Evolutionary conservation across 2,113 vertebrate genomes (phyloP).

Genomic region (Cardinalis cardinalis): DNA sequence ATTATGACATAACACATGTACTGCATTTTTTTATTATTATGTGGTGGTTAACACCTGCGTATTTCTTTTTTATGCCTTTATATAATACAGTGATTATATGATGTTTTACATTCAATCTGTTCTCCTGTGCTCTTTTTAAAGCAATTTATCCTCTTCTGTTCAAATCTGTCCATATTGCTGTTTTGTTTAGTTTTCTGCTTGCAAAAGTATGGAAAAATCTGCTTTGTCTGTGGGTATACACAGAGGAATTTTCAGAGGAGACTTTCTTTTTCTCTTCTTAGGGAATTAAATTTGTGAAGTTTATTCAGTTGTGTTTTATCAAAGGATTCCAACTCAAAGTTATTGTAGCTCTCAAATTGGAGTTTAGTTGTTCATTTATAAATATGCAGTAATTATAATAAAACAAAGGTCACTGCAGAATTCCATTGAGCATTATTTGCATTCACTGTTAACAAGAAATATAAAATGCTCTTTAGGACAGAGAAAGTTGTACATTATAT

Average conservation of each 20-base stretch:
- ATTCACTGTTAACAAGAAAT: slow-evolving; percentile 61
- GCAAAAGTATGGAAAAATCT: slow-evolving; percentile 20
- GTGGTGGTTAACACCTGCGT: neutral
- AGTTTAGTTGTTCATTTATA: slow-evolving; percentile 54
- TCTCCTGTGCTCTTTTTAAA: slow-evolving; percentile 3
- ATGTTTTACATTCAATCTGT: neutral
- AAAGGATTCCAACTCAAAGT: slow-evolving; percentile 60
- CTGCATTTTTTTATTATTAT: neutral
- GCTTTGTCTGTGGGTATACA: slow-evolving; percentile 33
- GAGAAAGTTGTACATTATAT: slow-evolving; percentile 27
- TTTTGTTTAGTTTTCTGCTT: slow-evolving; percentile 37
- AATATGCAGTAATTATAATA: slow-evolving; percentile 58
- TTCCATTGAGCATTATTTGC: slow-evolving; percentile 58
- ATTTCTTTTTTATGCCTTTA: neutral
- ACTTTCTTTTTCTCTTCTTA: slow-evolving; percentile 36
- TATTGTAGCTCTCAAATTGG: slow-evolving; percentile 46
- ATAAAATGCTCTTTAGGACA: slow-evolving; percentile 39
- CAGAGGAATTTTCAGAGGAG: slow-evolving; percentile 47
- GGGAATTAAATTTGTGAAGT: slow-evolving; percentile 62
- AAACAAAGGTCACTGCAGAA: slow-evolving; percentile 63
- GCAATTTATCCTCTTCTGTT: neutral
- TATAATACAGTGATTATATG: neutral
- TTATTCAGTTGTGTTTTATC: slow-evolving; percentile 63
- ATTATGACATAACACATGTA: neutral
- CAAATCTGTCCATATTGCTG: slow-evolving; percentile 10